Percentiles rank a stretch among this genome's conserved stretches.
Evolutionary conservation across 2,113 vertebrate species (phyloP).

Genomic region (Isurus oxyrinchus): DNA sequence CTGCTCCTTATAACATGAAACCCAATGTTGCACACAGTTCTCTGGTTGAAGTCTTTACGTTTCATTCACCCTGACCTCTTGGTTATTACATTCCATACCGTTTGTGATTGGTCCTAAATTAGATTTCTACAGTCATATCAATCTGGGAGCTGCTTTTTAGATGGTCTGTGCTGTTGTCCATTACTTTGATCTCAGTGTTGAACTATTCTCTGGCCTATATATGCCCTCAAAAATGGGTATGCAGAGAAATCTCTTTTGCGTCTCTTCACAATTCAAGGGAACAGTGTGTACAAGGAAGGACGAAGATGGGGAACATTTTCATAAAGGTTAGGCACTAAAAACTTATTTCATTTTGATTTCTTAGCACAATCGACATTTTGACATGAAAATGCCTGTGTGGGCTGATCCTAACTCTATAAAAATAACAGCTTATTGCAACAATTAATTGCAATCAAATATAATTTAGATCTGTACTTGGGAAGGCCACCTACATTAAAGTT

Average conservation of each 20-base stretch:
- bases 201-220: not conserved
- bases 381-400: not conserved
- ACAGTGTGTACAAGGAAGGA: not conserved
- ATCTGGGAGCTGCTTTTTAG: too few species aligned
- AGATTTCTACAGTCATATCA: not conserved
- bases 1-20: not conserved
- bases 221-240: not conserved
- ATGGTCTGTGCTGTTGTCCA: not conserved
- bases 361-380: not conserved
- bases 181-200: not conserved
- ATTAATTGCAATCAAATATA: constrained; percentile 1
- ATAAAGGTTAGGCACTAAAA: not conserved
- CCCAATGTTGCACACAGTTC: not conserved
- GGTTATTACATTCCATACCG: too few species aligned
- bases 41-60: too few species aligned
- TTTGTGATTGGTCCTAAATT: not conserved
- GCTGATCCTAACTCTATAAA: not conserved
- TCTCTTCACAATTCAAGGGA: not conserved
- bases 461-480: not conserved
- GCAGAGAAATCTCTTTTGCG: not conserved
- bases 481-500: not conserved
- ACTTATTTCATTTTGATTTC: not conserved
- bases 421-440: not conserved
- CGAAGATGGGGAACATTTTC: not conserved
- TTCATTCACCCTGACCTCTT: not conserved